These are phyloP conservation scores for Callyntrura guangdongensis DNA, from an alignment of 2,888 invertebrate genomes.

Conservation along the genomic window DNA sequence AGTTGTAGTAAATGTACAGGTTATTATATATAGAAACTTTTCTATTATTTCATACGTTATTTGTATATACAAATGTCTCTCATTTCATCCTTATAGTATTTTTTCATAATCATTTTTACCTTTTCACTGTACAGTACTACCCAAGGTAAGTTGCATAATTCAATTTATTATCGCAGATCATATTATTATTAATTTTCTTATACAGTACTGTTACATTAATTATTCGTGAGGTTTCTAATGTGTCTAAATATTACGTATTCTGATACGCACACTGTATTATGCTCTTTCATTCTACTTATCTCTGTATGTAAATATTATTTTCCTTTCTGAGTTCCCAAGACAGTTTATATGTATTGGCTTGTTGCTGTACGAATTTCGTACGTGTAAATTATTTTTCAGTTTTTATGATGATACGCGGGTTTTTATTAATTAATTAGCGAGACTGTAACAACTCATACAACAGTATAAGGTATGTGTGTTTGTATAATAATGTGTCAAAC, in stretches of 20 bases:
- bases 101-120: background rate
- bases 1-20: constrained; percentile 43
- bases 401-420: background rate
- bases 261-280: background rate
- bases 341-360: background rate
- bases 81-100: too few relatives aligned
- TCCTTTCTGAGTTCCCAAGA: background rate
- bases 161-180: constrained; percentile 76
- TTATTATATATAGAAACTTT: constrained; percentile 34
- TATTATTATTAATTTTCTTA: constrained; percentile 59
- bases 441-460: constrained; percentile 51
- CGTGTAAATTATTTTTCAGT: constrained; percentile 40
- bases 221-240: too few relatives aligned
- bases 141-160: constrained; percentile 71
- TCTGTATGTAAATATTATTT: constrained; percentile 28
- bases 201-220: too few relatives aligned
- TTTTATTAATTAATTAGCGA: background rate
- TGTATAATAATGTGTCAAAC: background rate
- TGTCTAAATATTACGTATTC: background rate
- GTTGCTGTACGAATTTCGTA: background rate
- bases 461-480: background rate
- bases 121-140: constrained; percentile 70
- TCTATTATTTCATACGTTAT: constrained; percentile 20
- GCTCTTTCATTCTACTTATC: background rate
- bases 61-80: constrained; percentile 62